Evolutionary conservation across 2,888 invertebrate genomes (phyloP).

Genomic region (Conistra vaccinii): DNA sequence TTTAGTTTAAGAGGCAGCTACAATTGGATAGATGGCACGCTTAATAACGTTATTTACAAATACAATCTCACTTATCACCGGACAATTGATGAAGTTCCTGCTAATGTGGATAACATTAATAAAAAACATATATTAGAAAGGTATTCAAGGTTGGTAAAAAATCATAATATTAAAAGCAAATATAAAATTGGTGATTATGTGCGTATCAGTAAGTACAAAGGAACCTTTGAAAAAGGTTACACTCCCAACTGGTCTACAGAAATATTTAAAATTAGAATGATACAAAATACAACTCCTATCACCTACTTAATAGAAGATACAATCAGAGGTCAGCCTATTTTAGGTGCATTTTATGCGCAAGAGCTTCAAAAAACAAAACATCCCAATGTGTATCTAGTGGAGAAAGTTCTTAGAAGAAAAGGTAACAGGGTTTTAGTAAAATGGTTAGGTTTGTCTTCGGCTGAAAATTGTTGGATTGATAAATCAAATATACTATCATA

Average conservation of each 20-base stretch:
- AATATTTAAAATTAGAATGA: constrained; percentile 15
- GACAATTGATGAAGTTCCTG: background rate
- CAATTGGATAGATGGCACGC: background rate
- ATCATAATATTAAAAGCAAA: background rate
- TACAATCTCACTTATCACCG: background rate
- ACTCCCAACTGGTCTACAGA: constrained; percentile 4
- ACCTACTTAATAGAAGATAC: constrained; percentile 3
- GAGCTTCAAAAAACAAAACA: background rate
- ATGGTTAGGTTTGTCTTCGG: constrained; percentile 3
- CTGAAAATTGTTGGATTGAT: constrained; percentile 4
- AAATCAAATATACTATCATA: constrained; percentile 11
- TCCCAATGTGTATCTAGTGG: background rate
- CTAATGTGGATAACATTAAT: background rate
- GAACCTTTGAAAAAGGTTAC: too few relatives aligned
- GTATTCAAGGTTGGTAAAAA: background rate
- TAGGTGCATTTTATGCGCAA: background rate
- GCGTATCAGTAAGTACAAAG: constrained; percentile 6
- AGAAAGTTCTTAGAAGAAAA: background rate
- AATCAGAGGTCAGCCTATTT: background rate
- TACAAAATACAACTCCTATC: constrained; percentile 2
- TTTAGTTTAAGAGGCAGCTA: background rate
- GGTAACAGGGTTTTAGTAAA: background rate
- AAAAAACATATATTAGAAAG: background rate
- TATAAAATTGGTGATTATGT: background rate
- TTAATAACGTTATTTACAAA: background rate